Conservation (phyloP, 1,140 invertebrate genomes). For the Elymnias hypermnestra region DNA sequence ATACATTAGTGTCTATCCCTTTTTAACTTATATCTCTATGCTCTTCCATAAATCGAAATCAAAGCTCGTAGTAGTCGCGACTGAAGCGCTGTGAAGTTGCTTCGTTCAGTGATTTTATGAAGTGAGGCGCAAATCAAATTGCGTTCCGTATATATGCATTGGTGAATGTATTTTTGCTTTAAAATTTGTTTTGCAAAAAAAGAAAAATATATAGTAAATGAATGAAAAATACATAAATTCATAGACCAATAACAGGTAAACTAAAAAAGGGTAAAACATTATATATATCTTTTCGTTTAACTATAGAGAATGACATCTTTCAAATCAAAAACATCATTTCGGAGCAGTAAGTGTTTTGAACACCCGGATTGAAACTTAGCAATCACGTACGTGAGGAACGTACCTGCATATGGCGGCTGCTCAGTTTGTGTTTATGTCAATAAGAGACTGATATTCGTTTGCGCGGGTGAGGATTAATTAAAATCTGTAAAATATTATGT, state of each 20-base stretch:
- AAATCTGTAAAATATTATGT: constrained; percentile 57
- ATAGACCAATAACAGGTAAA: no score
- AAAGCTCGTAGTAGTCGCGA: constrained; percentile 72
- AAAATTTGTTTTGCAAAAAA: no score
- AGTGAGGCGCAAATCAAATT: constrained; percentile 37
- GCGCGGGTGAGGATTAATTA: constrained; percentile 68
- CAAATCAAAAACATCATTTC: constrained; percentile 13
- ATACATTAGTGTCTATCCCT: constrained; percentile 51
- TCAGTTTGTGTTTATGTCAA: constrained; percentile 75
- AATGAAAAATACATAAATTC: no score
- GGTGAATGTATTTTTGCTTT: background rate
- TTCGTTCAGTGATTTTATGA: constrained; percentile 30
- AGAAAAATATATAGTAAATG: no score
- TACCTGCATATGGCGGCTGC: constrained; percentile 70
- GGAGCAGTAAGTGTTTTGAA: constrained; percentile 30
- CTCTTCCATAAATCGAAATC: constrained; percentile 75
- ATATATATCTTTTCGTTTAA: no score
- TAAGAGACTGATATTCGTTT: constrained; percentile 72
- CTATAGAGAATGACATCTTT: constrained; percentile 19
- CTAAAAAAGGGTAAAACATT: no score
- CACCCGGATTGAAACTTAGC: constrained; percentile 33
- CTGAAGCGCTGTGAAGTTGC: constrained; percentile 60
- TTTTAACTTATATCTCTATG: constrained; percentile 44
- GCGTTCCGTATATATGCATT: constrained; percentile 40
- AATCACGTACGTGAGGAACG: constrained; percentile 55